Conservation (phyloP, 2,797 vertebrate genomes). For the Sardinella longiceps region DNA sequence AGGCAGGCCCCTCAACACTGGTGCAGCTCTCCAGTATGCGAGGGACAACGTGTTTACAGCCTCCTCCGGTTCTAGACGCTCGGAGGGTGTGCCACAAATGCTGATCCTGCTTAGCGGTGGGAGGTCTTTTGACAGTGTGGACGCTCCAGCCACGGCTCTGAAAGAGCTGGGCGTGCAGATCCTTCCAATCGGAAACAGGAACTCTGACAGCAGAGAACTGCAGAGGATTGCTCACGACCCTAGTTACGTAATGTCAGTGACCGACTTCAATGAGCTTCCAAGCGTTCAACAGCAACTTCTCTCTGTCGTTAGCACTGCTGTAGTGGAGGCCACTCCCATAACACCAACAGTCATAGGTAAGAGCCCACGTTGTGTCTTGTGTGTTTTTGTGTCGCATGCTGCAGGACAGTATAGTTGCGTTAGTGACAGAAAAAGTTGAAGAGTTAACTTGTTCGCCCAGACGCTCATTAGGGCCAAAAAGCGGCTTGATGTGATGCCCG, state of each 20-base stretch:
- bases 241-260: constrained; percentile 68
- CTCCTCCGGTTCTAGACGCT: constrained; percentile 72
- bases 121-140: constrained; percentile 75
- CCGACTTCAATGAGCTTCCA: constrained; percentile 69
- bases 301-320: constrained; percentile 56
- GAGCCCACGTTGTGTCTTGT: constrained; percentile 6
- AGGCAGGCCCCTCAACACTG: constrained; percentile 76
- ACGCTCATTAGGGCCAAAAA: too few species aligned
- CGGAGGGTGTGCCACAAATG: constrained; percentile 75
- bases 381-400: neutral
- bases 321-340: constrained; percentile 27
- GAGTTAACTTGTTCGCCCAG: too few species aligned
- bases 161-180: constrained; percentile 69
- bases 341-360: constrained; percentile 37
- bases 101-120: constrained; percentile 78
- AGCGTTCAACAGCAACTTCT: constrained; percentile 66
- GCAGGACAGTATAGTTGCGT: neutral
- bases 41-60: constrained; percentile 68
- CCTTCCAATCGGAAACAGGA: constrained; percentile 71
- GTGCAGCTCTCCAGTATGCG: constrained; percentile 78
- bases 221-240: constrained; percentile 75
- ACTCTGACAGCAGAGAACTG: constrained; percentile 71
- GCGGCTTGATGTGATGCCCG: neutral
- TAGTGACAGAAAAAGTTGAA: too few species aligned
- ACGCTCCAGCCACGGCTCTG: constrained; percentile 67